Base-by-base conservation (phyloP, 1,140 invertebrate species). In the Aphelenchoides avenae region DNA sequence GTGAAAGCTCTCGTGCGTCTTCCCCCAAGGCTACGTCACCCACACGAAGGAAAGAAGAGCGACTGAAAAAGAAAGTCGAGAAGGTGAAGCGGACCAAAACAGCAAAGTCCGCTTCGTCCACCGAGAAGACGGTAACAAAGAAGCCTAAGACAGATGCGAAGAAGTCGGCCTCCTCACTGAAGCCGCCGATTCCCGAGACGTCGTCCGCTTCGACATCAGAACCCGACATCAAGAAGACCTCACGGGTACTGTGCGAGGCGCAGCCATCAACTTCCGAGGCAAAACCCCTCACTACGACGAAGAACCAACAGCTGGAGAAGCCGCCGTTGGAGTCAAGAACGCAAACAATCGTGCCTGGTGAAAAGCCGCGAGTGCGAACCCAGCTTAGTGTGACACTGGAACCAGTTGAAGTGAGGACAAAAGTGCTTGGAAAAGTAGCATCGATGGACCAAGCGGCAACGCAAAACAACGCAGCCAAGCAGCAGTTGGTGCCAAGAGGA, bases 391-490 rank as follows among this genome's bases (percentile, higher is more conserved):
- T n/a, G n/a, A n/a, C n/a, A n/a, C n/a, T n/a, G n/a, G n/a, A n/a
- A n/a, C n/a, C n/a, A n/a, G n/a, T n/a, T n/a, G n/a, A n/a, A n/a
- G n/a, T n/a, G n/a, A n/a, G n/a, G n/a, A n/a, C n/a, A n/a, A n/a
- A n/a, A n/a, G n/a, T n/a, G n/a, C n/a, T n/a, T 27, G 39, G 61
- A 24, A 59, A 59, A 39, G 57, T 50, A 1, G 62, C 57, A 1
- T 64, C 60, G 26, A 31, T 61, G 1, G 57, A 59, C 18, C 57
- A 59, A 64, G 61, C 60, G n/a, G 58, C 57, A 26, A 62, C 62
- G 24, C 62, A 59, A 26, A 31, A 29, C 11, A 59, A 62, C 15
- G 51, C 29, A 40, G 24, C 20, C 11, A n/a, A n/a, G n/a, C n/a
- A n/a, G n/a, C n/a, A n/a, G n/a, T n/a, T n/a, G n/a, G n/a, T n/a